These are phyloP conservation scores for Agonopterix alstromeriana DNA, from an alignment of 2,888 invertebrate genomes.

Conservation along the genomic window DNA sequence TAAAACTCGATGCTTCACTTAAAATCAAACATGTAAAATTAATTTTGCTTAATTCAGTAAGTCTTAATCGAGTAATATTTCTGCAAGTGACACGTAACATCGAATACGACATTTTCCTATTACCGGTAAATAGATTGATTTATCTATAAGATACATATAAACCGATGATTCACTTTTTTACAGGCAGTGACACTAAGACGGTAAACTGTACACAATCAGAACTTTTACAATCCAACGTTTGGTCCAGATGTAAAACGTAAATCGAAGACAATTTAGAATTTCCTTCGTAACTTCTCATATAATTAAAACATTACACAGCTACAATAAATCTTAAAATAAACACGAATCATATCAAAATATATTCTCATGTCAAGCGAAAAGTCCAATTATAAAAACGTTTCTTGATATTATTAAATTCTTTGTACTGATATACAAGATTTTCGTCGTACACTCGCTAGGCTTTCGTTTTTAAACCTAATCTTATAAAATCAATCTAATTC, in stretches of 20 bases:
- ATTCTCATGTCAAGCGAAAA: slow-evolving; percentile 49
- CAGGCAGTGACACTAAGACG: slow-evolving; percentile 38
- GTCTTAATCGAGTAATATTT: too few species aligned
- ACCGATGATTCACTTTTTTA: slow-evolving; percentile 20
- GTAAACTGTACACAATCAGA: slow-evolving; percentile 28
- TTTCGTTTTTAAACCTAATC: slow-evolving; percentile 46
- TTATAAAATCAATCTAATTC: slow-evolving; percentile 35
- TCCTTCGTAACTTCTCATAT: slow-evolving; percentile 9
- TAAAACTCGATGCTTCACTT: too few species aligned
- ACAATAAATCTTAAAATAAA: slow-evolving; percentile 42
- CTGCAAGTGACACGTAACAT: too few species aligned
- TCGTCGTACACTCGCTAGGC: slow-evolving; percentile 40
- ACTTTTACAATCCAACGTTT: slow-evolving; percentile 27
- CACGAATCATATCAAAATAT: slow-evolving; percentile 63
- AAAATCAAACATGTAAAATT: too few species aligned
- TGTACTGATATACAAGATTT: slow-evolving; percentile 72
- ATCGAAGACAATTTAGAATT: slow-evolving; percentile 24
- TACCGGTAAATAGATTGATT: slow-evolving; percentile 24
- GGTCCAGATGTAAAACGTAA: slow-evolving; percentile 41
- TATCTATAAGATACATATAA: slow-evolving; percentile 28
- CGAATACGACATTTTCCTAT: slow-evolving; percentile 10
- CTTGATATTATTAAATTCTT: slow-evolving; percentile 47
- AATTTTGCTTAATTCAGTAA: too few species aligned
- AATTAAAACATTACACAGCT: slow-evolving; percentile 18
- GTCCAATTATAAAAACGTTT: slow-evolving; percentile 35